A percentile compares a stretch with the other conserved stretches of the same genome.
Evolutionary conservation across 1,140 invertebrate genomes (phyloP).

Genomic region (Drosophila miranda): DNA sequence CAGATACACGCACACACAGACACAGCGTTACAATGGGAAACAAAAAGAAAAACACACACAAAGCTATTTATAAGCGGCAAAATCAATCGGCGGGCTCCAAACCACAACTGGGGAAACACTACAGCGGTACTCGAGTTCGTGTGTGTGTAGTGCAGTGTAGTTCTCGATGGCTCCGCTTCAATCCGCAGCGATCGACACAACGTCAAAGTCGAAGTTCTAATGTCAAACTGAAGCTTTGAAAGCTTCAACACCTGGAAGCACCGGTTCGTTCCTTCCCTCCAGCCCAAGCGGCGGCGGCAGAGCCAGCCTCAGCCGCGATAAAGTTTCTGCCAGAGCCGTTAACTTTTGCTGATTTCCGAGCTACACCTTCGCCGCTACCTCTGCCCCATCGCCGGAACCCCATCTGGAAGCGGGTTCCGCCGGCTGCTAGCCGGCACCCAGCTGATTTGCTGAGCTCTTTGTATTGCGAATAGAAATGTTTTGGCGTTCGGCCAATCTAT

Average conservation of each 20-base stretch:
- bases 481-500: slow-evolving; percentile 61
- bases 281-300: too few relatives aligned
- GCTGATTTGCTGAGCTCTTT: slow-evolving; percentile 61
- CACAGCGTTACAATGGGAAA: slow-evolving; percentile 6
- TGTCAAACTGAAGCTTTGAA: slow-evolving; percentile 70
- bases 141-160: slow-evolving; percentile 67
- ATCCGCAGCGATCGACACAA: slow-evolving; percentile 68
- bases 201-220: slow-evolving; percentile 78
- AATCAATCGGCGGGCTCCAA: slow-evolving; percentile 36
- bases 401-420: slow-evolving; percentile 27
- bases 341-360: slow-evolving; percentile 38
- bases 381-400: slow-evolving; percentile 24
- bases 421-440: slow-evolving; percentile 2
- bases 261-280: slow-evolving; percentile 7
- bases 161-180: slow-evolving; percentile 33
- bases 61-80: slow-evolving; percentile 26
- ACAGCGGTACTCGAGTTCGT: slow-evolving; percentile 30
- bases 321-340: slow-evolving; percentile 25
- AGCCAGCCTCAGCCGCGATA: too few relatives aligned
- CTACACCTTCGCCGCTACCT: slow-evolving; percentile 2
- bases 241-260: slow-evolving; percentile 55
- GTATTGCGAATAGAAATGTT: slow-evolving; percentile 60
- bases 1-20: slow-evolving; percentile 22
- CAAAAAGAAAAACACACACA: slow-evolving; percentile 11
- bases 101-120: slow-evolving; percentile 36